A percentile compares a stretch with the other conserved stretches of the same genome.
Evolutionary conservation across 2,888 invertebrate genomes (phyloP).

Genomic region (Onchidella celtica): DNA sequence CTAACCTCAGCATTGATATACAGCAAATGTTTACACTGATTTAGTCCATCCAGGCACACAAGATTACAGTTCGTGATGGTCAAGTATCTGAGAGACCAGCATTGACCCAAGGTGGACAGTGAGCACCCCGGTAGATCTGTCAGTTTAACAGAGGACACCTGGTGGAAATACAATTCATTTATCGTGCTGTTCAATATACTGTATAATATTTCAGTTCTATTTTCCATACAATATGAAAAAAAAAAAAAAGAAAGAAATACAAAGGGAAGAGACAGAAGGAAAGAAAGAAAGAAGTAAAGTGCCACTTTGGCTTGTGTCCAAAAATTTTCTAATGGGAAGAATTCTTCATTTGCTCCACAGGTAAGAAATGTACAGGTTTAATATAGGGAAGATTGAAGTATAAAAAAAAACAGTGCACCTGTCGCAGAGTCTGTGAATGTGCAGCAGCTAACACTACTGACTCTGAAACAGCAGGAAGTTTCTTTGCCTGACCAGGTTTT

Average conservation of each 20-base stretch:
- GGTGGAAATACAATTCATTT: background rate
- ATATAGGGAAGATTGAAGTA: too few relatives aligned
- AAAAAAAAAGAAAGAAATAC: too few relatives aligned
- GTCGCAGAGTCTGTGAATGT: slow-evolving; percentile 66
- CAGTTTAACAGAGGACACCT: slow-evolving; percentile 77
- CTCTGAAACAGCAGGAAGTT: slow-evolving; percentile 65
- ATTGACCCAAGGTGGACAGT: slow-evolving; percentile 70
- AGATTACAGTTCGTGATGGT: slow-evolving; percentile 70
- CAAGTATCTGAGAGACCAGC: slow-evolving; percentile 70
- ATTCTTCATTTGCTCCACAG: too few relatives aligned
- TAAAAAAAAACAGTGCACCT: too few relatives aligned
- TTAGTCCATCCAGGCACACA: slow-evolving; percentile 72
- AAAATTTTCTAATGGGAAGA: too few relatives aligned
- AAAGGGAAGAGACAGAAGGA: too few relatives aligned
- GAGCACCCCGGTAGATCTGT: slow-evolving; percentile 73
- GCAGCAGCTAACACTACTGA: slow-evolving; percentile 66
- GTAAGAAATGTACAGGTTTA: too few relatives aligned
- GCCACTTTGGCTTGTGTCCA: too few relatives aligned
- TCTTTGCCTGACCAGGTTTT: slow-evolving; percentile 74
- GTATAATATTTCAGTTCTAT: too few relatives aligned
- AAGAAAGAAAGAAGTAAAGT: too few relatives aligned
- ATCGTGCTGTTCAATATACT: too few relatives aligned
- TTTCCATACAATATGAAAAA: too few relatives aligned
- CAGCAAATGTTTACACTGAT: slow-evolving; percentile 70
- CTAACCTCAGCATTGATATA: slow-evolving; percentile 74